Base-by-base conservation (phyloP, 1,140 invertebrate genomes). In the Riptortus pedestris region DNA sequence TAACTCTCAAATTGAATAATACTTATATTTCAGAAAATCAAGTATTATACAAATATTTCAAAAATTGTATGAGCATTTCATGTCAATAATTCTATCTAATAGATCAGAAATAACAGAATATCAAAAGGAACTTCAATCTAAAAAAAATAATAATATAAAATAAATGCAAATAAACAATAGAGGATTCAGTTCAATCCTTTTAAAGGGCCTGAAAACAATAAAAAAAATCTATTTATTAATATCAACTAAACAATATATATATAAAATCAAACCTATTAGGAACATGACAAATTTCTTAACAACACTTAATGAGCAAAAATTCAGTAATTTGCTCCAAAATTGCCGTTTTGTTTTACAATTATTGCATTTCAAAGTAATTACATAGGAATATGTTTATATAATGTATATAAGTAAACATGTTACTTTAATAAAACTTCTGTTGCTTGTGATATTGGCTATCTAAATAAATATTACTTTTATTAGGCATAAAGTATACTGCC, bases 61-160 rank as follows among this genome's bases (percentile, higher is more conserved):
- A 55, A 7, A 55, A 22, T 24, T 24, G 1, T 55, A 22, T 55
- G 51, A 55, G 22, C 51, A 55, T 55, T 55, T 55, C 22, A 55
- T 55, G 51, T 55, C 51, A 55, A 47, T 18, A 47, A n/a, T 55
- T 55, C 51, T 55, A 55, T 55, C 51, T 24, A 1, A 55, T 55
- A 55, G 51, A 55, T 55, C 26, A 55, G 51, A 24, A 55, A 55
- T 55, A 55, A 55, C 51, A 55, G 2, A 55, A 55, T 24, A 55
- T 55, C 51, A 55, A 55, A 26, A 55, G 51, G 51, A 55, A 55
- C 51, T 55, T 26, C 24, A 27, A 55, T 24, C 4, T 24, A 27
- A 7, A 55, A 24, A 26, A 1, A 55, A 47, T n/a, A 55, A 55
- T 24, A 24, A 24, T 55, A 55, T 7, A 24, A 26, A 7, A 55